Conservation (phyloP, 2,797 vertebrate species). For the Pangasius larnaudii region DNA sequence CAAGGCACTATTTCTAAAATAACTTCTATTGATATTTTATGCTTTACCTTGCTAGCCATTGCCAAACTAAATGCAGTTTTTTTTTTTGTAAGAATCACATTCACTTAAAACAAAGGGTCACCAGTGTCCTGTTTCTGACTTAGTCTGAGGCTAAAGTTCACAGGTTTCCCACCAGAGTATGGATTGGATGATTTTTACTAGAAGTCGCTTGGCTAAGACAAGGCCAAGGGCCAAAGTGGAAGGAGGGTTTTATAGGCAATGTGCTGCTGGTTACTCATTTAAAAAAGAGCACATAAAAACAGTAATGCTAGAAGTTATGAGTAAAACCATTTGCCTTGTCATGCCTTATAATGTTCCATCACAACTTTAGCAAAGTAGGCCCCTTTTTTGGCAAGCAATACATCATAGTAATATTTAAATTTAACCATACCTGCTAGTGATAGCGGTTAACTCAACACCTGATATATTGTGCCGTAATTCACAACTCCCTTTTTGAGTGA, state of each 20-base stretch:
- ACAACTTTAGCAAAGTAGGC: conserved; percentile 22
- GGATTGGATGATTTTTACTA: conserved; percentile 57
- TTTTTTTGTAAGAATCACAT: conserved; percentile 27
- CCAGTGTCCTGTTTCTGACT: conserved; percentile 54
- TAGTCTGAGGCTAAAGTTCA: conserved; percentile 56
- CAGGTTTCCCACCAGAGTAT: conserved; percentile 59
- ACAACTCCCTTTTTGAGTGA: conserved; percentile 45
- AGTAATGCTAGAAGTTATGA: conserved; percentile 42
- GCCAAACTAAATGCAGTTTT: not conserved
- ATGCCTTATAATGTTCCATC: conserved; percentile 33
- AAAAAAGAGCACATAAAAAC: conserved; percentile 46
- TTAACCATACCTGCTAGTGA: conserved; percentile 26
- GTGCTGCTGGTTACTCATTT: conserved; percentile 57
- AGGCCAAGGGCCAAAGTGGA: conserved; percentile 59
- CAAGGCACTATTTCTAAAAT: not conserved
- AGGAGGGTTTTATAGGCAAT: conserved; percentile 60
- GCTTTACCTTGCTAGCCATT: not conserved
- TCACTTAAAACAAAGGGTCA: conserved; percentile 50
- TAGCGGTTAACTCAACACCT: conserved; percentile 1
- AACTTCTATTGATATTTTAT: not conserved
- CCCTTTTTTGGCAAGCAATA: not conserved
- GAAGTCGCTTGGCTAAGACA: conserved; percentile 50
- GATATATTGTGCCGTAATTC: conserved; percentile 40
- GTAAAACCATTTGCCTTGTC: conserved; percentile 43
- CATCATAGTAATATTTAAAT: conserved; percentile 28